Evolutionary conservation across 1,140 invertebrate species (phyloP).

Genomic region (Eubasilissa regina): DNA sequence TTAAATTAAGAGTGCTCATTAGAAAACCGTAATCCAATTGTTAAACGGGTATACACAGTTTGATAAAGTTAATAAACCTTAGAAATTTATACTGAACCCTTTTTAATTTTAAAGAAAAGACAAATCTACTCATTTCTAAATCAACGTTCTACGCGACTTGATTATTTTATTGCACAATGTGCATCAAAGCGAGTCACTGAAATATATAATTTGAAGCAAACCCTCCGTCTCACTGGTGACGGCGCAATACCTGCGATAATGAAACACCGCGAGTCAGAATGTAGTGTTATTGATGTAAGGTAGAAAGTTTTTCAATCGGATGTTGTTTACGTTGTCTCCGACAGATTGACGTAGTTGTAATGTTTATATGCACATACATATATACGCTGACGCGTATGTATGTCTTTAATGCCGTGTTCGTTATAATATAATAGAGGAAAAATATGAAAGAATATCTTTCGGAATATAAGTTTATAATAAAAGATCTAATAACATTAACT

Average conservation of each 20-base stretch:
- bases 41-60: too few relatives aligned
- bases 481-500: too few relatives aligned
- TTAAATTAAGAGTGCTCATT: too few relatives aligned
- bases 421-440: too few relatives aligned
- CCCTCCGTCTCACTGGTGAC: background rate
- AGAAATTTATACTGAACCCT: too few relatives aligned
- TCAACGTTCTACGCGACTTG: background rate
- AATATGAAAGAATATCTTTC: too few relatives aligned
- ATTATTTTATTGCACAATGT: constrained; percentile 13
- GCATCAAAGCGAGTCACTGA: background rate
- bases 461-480: too few relatives aligned
- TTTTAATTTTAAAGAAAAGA: background rate
- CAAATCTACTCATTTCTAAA: background rate
- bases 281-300: background rate
- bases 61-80: too few relatives aligned
- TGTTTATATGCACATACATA: too few relatives aligned
- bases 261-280: background rate
- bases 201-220: constrained; percentile 9
- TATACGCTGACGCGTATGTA: too few relatives aligned
- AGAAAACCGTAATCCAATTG: too few relatives aligned
- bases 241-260: background rate
- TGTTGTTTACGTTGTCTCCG: background rate
- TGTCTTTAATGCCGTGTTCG: too few relatives aligned
- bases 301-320: constrained; percentile 4
- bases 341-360: background rate